Evolutionary conservation across 2,888 invertebrate genomes (phyloP).

Genomic region (Ectobius pallidus): DNA sequence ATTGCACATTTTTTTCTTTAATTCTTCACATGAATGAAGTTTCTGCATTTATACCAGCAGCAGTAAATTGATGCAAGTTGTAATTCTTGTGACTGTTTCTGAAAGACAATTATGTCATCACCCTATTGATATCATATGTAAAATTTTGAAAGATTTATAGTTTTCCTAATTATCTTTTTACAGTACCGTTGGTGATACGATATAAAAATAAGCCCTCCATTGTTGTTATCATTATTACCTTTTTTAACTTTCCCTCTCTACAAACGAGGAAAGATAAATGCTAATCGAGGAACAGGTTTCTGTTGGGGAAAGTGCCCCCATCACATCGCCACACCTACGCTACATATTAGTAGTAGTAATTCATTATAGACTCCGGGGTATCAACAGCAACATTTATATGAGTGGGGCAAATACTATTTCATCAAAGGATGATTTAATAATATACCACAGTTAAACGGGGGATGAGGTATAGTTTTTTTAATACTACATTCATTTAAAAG

Average conservation of each 20-base stretch:
- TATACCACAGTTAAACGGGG: slow-evolving; percentile 39
- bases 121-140: too few relatives aligned
- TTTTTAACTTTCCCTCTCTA: slow-evolving; percentile 28
- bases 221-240: slow-evolving; percentile 20
- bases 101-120: too few relatives aligned
- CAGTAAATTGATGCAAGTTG: too few relatives aligned
- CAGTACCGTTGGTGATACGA: slow-evolving; percentile 37
- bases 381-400: slow-evolving; percentile 45
- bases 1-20: too few relatives aligned
- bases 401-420: slow-evolving; percentile 42
- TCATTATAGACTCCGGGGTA: slow-evolving; percentile 43
- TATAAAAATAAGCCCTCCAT: slow-evolving; percentile 43
- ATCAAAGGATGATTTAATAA: slow-evolving; percentile 34
- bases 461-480: slow-evolving; percentile 31
- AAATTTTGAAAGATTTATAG: too few relatives aligned
- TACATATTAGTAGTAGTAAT: slow-evolving; percentile 39
- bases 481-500: slow-evolving; percentile 41
- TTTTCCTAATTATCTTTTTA: too few relatives aligned
- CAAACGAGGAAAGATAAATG: slow-evolving; percentile 25
- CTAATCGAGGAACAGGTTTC: slow-evolving; percentile 37
- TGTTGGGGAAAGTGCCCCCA: slow-evolving; percentile 21
- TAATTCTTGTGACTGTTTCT: too few relatives aligned
- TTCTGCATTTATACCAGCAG: too few relatives aligned
- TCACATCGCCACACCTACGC: slow-evolving; percentile 34
- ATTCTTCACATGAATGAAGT: too few relatives aligned